Evolutionary conservation across 2,888 invertebrate genomes (phyloP).

Genomic region (Poecilus cupreus): DNA sequence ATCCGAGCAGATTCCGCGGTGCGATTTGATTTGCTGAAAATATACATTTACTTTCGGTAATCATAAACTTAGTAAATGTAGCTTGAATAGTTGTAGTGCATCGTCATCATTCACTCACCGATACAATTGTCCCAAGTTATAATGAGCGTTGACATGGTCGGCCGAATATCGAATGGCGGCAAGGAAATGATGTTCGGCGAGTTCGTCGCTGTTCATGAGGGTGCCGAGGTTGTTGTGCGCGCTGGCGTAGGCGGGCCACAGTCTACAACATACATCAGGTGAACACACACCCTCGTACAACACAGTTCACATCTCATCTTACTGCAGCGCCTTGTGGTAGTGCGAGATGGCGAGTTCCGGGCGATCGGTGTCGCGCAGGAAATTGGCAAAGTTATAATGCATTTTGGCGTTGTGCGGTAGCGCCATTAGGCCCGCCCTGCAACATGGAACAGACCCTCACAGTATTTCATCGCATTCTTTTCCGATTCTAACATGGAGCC

Average conservation of each 20-base stretch:
- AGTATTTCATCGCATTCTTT: conserved; percentile 13
- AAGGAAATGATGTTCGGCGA: conserved; percentile 86
- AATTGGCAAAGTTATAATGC: conserved; percentile 93
- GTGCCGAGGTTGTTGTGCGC: conserved; percentile 93
- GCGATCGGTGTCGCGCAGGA: conserved; percentile 84
- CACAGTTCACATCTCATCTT: conserved; percentile 67
- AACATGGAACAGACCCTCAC: conserved; percentile 11
- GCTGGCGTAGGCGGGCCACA: conserved; percentile 90
- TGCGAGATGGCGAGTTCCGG: conserved; percentile 84
- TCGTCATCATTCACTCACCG: conserved; percentile 76
- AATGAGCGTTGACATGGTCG: conserved; percentile 88
- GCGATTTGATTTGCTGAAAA: conserved; percentile 79
- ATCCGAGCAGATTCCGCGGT: conserved; percentile 79
- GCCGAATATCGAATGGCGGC: conserved; percentile 83
- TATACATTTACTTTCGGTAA: conserved; percentile 46
- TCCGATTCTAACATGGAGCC: background rate
- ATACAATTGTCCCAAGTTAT: conserved; percentile 88
- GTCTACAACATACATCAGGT: conserved; percentile 71
- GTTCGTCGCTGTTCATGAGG: conserved; percentile 79
- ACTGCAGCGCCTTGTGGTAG: conserved; percentile 88
- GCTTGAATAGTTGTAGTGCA: too few relatives aligned
- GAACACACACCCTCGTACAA: background rate
- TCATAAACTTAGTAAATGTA: background rate
- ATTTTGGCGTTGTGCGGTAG: conserved; percentile 92
- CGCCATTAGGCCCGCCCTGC: conserved; percentile 85